Percentiles rank a stretch among this genome's conserved stretches.
phyloP scores from a whole-genome alignment of 2,888 invertebrate genomes.

The Argynnis bischoffii region DNA sequence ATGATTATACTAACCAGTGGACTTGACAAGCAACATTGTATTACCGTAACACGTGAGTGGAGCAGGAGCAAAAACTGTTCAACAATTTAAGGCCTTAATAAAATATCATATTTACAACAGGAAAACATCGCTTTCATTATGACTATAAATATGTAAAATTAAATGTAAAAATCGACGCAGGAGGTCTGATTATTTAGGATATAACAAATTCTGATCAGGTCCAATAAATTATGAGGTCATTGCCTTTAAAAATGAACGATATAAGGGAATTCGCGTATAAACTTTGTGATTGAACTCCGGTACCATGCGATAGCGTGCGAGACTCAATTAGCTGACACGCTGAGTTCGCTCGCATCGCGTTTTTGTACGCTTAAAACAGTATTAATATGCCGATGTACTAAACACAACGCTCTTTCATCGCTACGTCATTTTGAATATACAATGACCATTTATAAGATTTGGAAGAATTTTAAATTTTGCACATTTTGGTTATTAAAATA shows the following conservation, averaged over 20 bases:
- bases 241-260: slow-evolving; percentile 48
- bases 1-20: too few species aligned
- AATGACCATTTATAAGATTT: slow-evolving; percentile 29
- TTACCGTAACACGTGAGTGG: too few species aligned
- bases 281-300: slow-evolving; percentile 59
- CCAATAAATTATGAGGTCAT: slow-evolving; percentile 42
- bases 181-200: slow-evolving; percentile 38
- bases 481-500: too few species aligned
- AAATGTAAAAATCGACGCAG: slow-evolving; percentile 19
- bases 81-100: not conserved
- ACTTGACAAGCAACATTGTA: too few species aligned
- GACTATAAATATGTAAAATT: slow-evolving; percentile 5
- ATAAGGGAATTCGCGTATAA: slow-evolving; percentile 61
- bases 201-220: slow-evolving; percentile 35
- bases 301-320: slow-evolving; percentile 71
- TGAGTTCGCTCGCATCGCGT: slow-evolving; percentile 59
- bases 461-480: slow-evolving; percentile 1
- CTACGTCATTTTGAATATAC: slow-evolving; percentile 37
- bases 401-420: slow-evolving; percentile 62
- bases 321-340: slow-evolving; percentile 77
- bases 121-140: slow-evolving; percentile 10
- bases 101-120: slow-evolving; percentile 3
- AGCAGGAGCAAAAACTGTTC: too few species aligned
- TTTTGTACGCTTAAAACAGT: slow-evolving; percentile 69
- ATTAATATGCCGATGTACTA: slow-evolving; percentile 69